These are phyloP conservation scores for Aphidius ervi DNA, from an alignment of 1,140 invertebrate genomes.

Conservation along the genomic window DNA sequence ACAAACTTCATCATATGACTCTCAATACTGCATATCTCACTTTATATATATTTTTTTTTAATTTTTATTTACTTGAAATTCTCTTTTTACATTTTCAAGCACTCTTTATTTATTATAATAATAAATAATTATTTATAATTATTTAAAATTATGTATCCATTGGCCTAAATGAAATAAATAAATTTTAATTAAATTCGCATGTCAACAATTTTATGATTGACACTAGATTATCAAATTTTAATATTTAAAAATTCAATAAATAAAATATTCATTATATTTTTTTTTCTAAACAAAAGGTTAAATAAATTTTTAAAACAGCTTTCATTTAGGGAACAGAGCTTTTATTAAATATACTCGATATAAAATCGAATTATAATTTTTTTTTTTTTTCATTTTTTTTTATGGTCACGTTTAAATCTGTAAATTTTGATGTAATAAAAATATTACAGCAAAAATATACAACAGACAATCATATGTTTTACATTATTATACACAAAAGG, in stretches of 20 bases:
- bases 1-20: slow-evolving; percentile 4
- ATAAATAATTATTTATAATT: not conserved
- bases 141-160: slow-evolving; percentile 8
- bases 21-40: slow-evolving; percentile 8
- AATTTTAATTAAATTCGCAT: not conserved
- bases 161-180: not conserved
- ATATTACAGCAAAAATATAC: too few species aligned
- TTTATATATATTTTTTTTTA: too few species aligned
- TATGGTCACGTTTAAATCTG: not conserved
- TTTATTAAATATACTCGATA: slow-evolving; percentile 30
- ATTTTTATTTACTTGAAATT: too few species aligned
- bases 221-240: not conserved
- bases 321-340: slow-evolving; percentile 29
- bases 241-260: not conserved
- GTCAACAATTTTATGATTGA: slow-evolving; percentile 1
- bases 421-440: too few species aligned
- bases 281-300: not conserved
- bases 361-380: slow-evolving; percentile 5
- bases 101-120: not conserved
- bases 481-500: slow-evolving; percentile 8
- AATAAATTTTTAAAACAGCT: slow-evolving; percentile 8
- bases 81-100: not conserved
- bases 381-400: not conserved
- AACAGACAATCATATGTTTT: slow-evolving; percentile 6
- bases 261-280: too few species aligned